Evolutionary conservation across 1,140 invertebrate genomes (phyloP).

Genomic region (Lasioglossum albipes): DNA sequence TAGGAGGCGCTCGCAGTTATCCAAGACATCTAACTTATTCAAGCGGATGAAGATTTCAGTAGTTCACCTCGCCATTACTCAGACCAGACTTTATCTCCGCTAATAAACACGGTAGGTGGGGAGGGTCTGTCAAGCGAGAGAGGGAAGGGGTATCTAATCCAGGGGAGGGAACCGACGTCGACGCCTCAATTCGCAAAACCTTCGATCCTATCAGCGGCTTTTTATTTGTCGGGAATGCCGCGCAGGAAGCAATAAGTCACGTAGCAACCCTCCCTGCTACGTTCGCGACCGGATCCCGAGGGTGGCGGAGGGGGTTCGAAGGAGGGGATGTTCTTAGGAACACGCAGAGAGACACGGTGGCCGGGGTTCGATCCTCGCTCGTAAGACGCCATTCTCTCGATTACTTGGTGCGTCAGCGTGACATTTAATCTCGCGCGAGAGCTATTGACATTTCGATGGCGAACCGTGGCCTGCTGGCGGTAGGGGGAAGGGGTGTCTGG

Average conservation of each 20-base stretch:
- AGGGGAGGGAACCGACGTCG: not conserved
- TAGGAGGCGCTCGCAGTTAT: too few relatives aligned
- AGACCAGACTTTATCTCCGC: too few relatives aligned
- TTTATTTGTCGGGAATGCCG: not conserved
- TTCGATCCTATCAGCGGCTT: not conserved
- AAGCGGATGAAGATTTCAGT: too few relatives aligned
- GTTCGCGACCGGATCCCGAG: not conserved
- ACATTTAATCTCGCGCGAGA: conserved; percentile 66
- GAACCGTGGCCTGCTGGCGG: conserved; percentile 20
- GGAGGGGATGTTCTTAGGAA: not conserved
- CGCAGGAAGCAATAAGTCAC: conserved; percentile 31
- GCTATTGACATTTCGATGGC: conserved; percentile 66
- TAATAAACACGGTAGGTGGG: too few relatives aligned
- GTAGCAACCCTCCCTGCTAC: too few relatives aligned
- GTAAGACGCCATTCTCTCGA: conserved; percentile 63
- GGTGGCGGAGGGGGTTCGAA: not conserved
- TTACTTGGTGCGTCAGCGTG: conserved; percentile 61
- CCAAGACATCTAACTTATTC: too few relatives aligned
- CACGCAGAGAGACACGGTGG: too few relatives aligned
- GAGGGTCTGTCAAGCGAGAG: too few relatives aligned
- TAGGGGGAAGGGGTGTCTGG: conserved; percentile 43
- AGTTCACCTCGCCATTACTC: too few relatives aligned
- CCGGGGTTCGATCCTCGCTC: not conserved
- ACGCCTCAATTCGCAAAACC: not conserved
- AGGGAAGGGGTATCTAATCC: too few relatives aligned